Base-by-base conservation (phyloP, 53 echinoderm and acorn worm species). In the Apostichopus leukothele region DNA sequence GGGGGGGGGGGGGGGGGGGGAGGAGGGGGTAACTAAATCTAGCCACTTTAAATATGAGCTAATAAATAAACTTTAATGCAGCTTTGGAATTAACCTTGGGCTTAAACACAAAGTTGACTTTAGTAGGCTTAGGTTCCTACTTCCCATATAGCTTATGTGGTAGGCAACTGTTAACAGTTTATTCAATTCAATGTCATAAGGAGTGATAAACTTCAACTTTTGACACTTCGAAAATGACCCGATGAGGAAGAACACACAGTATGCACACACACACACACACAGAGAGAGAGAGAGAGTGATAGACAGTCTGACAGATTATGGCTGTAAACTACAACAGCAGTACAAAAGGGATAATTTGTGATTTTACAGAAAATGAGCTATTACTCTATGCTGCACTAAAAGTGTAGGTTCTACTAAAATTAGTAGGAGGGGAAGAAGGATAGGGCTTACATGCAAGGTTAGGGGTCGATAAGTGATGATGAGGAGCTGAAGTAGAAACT, bases 401-500 rank as follows among this genome's bases (percentile, higher is more conserved):
- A 3, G 71, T 71, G 57, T 57, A 57, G 7, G 71, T 16, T 71
- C 81, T 81, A 81, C 81, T 25, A 81, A 81, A 81, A 67, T 85
- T 85, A 85, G 85, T 85, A 85, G 85, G 85, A 66, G 85, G 67
- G 85, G 88, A 51, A 26, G 52, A 83, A 85, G 90, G 90, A 54
- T 76, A 78, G 77, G 89, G 91, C 97, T 97, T 97, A 97, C 97
- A 97, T 97, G 97, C 97, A 94, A 97, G 97, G 94, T 97, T 97
- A 91, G 97, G 97, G 92, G 97, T 93, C 75, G 97, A 97, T 78
- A 91, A 91, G 95, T 97, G 93, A 86, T 95, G 97, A 88, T 91
- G 89, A 73, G 95, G 95, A 90, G 92, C 90, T 53, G 90, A 54
- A 78, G 85, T 79, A 91, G 88, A 75, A 83, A 77, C 75, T 75